Evolutionary conservation across 2,888 invertebrate genomes (phyloP), one percentile per base, ranked within the genome.

Genomic region (Lagria hirta): DNA sequence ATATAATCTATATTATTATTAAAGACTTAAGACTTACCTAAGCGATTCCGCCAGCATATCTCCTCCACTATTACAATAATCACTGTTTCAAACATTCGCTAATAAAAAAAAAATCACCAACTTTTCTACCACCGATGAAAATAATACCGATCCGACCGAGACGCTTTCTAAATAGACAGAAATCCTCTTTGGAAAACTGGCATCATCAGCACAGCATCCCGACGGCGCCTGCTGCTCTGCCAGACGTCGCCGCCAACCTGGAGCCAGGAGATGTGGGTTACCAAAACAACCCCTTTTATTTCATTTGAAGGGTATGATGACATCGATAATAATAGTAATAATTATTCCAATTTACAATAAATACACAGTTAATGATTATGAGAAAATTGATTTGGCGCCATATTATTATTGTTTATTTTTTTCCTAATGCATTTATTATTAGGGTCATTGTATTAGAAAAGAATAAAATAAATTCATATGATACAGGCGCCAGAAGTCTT

Each of bases 171-270:
- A 24, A 13, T 13, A n/a, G n/a, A n/a, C n/a, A n/a, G n/a, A n/a
- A n/a, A 13, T 11, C 24, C 24, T 12, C 12, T 13, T 24, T 24
- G n/a, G 6, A n/a, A 24, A 24, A 24, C 24, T 24, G 24, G 24
- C 24, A 24, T 24, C 24, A 24, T 24, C 24, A 24, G 24, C 24
- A 24, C n/a, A 24, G 24, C 8, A 24, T 24, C 24, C 24, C 11
- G 24, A 24, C 24, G 24, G 24, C 24, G 24, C 24, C 24, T 24
- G 24, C 11, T 13, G 24, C 13, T 13, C 13, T 12, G 11, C 13
- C 13, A n/a, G 24, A 24, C 24, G 24, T 24, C 24, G 24, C 24
- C 24, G 24, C 24, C 24, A 24, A 6, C 11, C 1, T 13, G 24
- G 24, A 24, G 24, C 24, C 24, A 24, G 7, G 11, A 10, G 24